Evolutionary conservation across 2,113 vertebrate species (phyloP), one percentile per base, ranked within the genome.

Genomic region (Labeo rohita): DNA sequence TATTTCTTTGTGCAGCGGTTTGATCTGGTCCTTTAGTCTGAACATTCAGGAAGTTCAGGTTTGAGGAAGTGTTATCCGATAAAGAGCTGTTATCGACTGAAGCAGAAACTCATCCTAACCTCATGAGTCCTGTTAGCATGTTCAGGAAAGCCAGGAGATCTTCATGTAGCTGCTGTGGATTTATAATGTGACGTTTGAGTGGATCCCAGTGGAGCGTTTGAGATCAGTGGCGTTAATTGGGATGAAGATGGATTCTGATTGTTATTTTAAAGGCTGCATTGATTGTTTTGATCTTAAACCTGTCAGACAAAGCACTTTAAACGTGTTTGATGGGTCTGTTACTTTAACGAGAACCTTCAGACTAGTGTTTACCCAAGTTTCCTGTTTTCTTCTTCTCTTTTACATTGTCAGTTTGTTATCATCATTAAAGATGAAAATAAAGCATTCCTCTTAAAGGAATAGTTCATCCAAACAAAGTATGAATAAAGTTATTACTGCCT

Each of bases 251-350:
- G 13, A 39, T 11, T 56, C 16, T 12, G 52, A 78, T 59, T 36
- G 28, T 21, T 56, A 9, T 39, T 76, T 21, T 39, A 8, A 36
- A 78, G 34, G 4, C 0, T 2, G 6, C 36, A 78, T 78, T 78
- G 52, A 78, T 56, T 56, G 76, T 18, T 78, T 39, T 59, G 52
- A 59, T 78, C 34, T 78, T 78, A 59, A 78, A 78, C 2, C 52
- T 78, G 52, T 78, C 76, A 78, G 21, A 56, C 36, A 1, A 11
- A 78, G 50, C 50, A n/a, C 9, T 78, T 56, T 56, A 39, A 56
- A 78, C 0, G 34, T 78, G 52, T 56, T 78, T 36, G 76, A 59
- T 39, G 28, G 34, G 50, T 78, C 28, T 21, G 50, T 39, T 78
- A 21, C 9, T 12, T 78, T 78, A 39, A 56, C 34, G 1, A 21